Percentiles rank a stretch among this genome's conserved stretches.
Conservation (phyloP, 2,797 vertebrate species). For the Carcharodon carcharias region DNA sequence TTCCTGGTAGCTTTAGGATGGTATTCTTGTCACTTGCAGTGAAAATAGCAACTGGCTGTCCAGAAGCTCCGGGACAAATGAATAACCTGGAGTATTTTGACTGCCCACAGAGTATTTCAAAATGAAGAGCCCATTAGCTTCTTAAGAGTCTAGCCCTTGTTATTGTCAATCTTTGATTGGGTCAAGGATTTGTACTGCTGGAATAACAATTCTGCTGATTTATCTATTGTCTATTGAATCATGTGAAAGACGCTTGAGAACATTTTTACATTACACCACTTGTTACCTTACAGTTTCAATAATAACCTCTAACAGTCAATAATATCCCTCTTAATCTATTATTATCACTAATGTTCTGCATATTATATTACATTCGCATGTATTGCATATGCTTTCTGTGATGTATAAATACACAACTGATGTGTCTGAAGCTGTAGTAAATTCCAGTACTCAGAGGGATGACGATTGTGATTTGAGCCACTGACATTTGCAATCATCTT, state of each 20-base stretch:
- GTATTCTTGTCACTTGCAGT: neutral
- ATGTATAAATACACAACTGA: neutral
- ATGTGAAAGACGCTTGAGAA: neutral
- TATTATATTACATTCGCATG: neutral
- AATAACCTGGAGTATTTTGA: neutral
- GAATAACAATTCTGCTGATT: neutral
- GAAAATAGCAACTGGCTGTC: neutral
- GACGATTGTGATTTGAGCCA: neutral
- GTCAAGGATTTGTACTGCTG: neutral
- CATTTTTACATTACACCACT: neutral
- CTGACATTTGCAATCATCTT: neutral
- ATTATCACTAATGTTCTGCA: neutral
- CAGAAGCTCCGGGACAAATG: neutral
- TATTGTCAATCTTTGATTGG: neutral
- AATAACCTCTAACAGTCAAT: neutral
- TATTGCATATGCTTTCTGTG: neutral
- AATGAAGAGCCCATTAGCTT: neutral
- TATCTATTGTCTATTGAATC: conserved; percentile 15
- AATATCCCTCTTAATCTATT: neutral
- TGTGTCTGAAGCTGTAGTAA: neutral
- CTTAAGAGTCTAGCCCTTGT: neutral
- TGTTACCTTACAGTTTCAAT: neutral
- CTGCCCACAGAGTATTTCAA: neutral
- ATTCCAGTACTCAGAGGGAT: neutral
- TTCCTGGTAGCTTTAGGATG: neutral